Conservation (phyloP, 2,113 vertebrate species). For the Rynchops niger region DNA sequence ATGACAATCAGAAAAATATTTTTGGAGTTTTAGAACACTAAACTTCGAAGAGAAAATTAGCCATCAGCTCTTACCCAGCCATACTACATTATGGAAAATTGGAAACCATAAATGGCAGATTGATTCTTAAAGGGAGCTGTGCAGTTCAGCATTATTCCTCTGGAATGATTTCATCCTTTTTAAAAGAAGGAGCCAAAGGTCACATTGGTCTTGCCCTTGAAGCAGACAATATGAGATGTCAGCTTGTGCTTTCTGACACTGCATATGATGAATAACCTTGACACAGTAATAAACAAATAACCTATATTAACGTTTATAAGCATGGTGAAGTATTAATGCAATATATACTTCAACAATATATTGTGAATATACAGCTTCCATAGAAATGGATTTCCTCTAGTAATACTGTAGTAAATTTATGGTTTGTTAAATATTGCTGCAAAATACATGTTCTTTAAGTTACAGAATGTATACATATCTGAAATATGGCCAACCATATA, state of each 20-base stretch:
- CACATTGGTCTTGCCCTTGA: conserved; percentile 68
- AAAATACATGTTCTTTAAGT: background rate
- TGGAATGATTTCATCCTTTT: conserved; percentile 65
- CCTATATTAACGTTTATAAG: conserved; percentile 15
- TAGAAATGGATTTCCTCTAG: background rate
- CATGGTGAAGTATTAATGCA: background rate
- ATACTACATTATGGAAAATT: conserved; percentile 4
- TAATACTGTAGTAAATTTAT: background rate
- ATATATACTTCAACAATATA: background rate
- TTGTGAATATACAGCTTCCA: conserved; percentile 4
- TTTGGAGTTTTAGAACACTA: background rate
- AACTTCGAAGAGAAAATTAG: conserved; percentile 25
- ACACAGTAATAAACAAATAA: conserved; percentile 67
- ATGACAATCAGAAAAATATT: background rate
- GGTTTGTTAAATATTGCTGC: background rate
- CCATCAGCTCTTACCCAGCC: conserved; percentile 35
- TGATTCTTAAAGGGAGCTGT: conserved; percentile 38
- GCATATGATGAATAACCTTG: conserved; percentile 67
- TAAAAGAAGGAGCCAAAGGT: conserved; percentile 71
- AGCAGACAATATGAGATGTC: conserved; percentile 71
- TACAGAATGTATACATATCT: background rate
- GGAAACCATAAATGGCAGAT: conserved; percentile 36
- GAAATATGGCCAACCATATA: background rate
- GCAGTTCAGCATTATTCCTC: conserved; percentile 39
- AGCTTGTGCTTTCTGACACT: conserved; percentile 71